These are phyloP conservation scores for Cephalotes varians DNA, from an alignment of 2,888 invertebrate species.

Conservation along the genomic window DNA sequence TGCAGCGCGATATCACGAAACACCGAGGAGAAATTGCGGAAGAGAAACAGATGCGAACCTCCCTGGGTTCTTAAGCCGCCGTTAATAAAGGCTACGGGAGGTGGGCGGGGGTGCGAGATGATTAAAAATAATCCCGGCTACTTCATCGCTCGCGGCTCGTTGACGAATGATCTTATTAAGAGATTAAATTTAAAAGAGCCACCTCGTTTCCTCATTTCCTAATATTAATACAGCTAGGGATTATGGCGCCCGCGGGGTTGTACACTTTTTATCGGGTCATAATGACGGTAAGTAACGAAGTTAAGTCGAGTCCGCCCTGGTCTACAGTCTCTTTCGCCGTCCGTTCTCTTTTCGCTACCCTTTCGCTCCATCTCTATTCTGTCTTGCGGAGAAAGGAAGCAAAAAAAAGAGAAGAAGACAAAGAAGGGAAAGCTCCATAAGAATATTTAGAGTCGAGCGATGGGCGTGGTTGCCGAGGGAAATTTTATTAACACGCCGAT, in stretches of 20 bases:
- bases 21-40: constrained; percentile 52
- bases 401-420: background rate
- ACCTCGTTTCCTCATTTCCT: constrained; percentile 74
- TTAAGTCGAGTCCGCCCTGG: constrained; percentile 65
- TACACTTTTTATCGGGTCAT: constrained; percentile 73
- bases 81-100: constrained; percentile 60
- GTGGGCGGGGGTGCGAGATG: constrained; percentile 40
- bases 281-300: constrained; percentile 75
- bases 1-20: constrained; percentile 33
- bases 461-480: constrained; percentile 4
- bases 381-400: background rate
- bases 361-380: constrained; percentile 9
- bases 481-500: constrained; percentile 65
- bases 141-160: constrained; percentile 72
- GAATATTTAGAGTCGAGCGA: constrained; percentile 20
- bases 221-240: constrained; percentile 76
- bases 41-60: constrained; percentile 62
- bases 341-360: constrained; percentile 3
- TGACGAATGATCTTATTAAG: constrained; percentile 80
- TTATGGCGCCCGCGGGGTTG: constrained; percentile 71
- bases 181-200: constrained; percentile 77
- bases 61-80: constrained; percentile 54
- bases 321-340: constrained; percentile 36
- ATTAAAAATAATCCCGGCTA: constrained; percentile 73
- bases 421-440: background rate